Conservation (phyloP, 2,888 invertebrate genomes). For the Volucella inanis region DNA sequence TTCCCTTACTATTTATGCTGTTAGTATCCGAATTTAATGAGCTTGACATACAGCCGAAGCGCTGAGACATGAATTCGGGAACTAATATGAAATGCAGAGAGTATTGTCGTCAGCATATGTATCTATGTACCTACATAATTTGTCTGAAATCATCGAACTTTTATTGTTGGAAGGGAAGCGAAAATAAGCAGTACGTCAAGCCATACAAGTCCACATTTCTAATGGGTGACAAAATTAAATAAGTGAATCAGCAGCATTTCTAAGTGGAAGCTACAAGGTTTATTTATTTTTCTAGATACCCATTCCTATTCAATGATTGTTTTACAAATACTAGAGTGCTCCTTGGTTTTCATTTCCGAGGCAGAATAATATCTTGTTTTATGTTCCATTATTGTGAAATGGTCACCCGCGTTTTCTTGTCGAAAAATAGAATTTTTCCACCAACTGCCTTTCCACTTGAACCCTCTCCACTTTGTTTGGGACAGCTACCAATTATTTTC, state of each 20-base stretch:
- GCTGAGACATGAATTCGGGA: no score
- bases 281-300: no score
- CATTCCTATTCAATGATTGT: no score
- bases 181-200: constrained; percentile 44
- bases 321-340: neutral
- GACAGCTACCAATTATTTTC: constrained; percentile 63
- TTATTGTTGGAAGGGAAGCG: neutral
- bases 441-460: neutral
- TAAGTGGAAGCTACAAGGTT: neutral
- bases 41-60: no score
- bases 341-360: neutral
- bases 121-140: no score
- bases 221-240: constrained; percentile 52
- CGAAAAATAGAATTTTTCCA: constrained; percentile 31
- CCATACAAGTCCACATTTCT: constrained; percentile 35
- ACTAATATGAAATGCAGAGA: no score
- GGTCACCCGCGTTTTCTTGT: constrained; percentile 51
- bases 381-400: constrained; percentile 57
- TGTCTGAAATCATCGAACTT: no score
- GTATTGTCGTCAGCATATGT: no score
- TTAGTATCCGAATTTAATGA: no score
- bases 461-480: neutral
- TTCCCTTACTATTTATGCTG: no score
- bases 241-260: constrained; percentile 40
- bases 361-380: constrained; percentile 47